Percentiles rank a stretch among this genome's conserved stretches.
Evolutionary conservation across 1,140 invertebrate species (phyloP).

Genomic region (Drosophila trapezifrons): DNA sequence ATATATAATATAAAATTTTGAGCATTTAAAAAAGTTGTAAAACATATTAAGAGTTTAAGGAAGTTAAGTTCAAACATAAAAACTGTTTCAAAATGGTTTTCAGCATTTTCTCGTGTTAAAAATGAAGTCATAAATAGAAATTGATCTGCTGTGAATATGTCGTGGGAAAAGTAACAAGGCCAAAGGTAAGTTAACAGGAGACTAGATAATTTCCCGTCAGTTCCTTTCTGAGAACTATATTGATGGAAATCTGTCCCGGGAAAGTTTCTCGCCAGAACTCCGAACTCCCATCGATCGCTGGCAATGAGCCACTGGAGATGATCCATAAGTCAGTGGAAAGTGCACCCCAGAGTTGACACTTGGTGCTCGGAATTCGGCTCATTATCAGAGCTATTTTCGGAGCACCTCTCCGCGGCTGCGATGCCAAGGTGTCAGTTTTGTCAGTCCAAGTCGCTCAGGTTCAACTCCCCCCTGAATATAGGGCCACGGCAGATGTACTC

Average conservation of each 20-base stretch:
- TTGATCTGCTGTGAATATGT: background rate
- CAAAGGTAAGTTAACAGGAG: constrained; percentile 17
- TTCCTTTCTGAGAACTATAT: background rate
- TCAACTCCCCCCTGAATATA: constrained; percentile 51
- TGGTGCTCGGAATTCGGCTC: constrained; percentile 43
- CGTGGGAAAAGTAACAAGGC: constrained; percentile 15
- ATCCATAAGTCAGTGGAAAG: constrained; percentile 45
- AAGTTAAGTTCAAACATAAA: background rate
- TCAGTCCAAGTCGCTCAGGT: constrained; percentile 61
- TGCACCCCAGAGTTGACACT: constrained; percentile 34
- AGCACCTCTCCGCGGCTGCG: constrained; percentile 21
- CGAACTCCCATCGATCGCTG: constrained; percentile 12
- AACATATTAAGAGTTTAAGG: too few species aligned
- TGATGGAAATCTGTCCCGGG: constrained; percentile 8
- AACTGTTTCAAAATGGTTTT: too few species aligned
- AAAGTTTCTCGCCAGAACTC: background rate
- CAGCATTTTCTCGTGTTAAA: background rate
- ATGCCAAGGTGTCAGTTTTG: constrained; percentile 65
- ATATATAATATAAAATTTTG: too few species aligned
- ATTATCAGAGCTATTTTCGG: constrained; percentile 60
- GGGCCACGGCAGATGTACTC: constrained; percentile 55
- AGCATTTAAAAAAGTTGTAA: background rate
- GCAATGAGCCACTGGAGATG: constrained; percentile 48
- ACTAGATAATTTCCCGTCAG: background rate
- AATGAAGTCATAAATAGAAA: background rate